A percentile compares a stretch with the other conserved stretches of the same genome.
Conservation (phyloP, 2,888 invertebrate genomes). For the Plusia festucae region DNA sequence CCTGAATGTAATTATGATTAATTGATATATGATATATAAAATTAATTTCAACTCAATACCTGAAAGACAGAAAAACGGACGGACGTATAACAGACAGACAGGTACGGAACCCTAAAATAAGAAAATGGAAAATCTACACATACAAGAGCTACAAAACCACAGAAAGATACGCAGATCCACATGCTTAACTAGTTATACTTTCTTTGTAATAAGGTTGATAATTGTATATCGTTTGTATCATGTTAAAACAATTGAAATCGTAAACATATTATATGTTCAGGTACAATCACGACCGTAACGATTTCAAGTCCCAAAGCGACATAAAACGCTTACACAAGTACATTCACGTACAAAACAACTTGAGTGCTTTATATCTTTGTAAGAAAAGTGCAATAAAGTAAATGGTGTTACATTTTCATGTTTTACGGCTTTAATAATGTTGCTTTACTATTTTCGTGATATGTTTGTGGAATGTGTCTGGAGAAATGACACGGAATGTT, state of each 20-base stretch:
- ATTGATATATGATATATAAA: too few species aligned
- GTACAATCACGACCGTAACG: constrained; percentile 36
- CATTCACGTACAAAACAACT: constrained; percentile 39
- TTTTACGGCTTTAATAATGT: constrained; percentile 40
- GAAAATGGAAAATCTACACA: too few species aligned
- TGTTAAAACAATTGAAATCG: constrained; percentile 19
- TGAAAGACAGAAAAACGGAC: too few species aligned
- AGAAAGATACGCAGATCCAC: too few species aligned
- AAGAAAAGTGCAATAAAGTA: constrained; percentile 52
- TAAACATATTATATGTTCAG: constrained; percentile 23
- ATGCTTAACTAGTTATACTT: too few species aligned
- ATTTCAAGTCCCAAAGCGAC: constrained; percentile 31
- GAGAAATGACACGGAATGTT: neutral
- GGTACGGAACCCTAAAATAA: too few species aligned
- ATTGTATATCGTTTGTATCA: neutral
- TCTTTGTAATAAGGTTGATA: neutral
- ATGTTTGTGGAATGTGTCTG: constrained; percentile 18
- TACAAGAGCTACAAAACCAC: too few species aligned
- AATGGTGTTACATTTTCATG: constrained; percentile 41
- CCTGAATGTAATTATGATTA: too few species aligned
- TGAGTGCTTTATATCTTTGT: constrained; percentile 50
- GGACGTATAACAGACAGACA: too few species aligned
- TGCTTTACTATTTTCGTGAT: constrained; percentile 30
- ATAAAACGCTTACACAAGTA: constrained; percentile 46
- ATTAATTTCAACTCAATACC: too few species aligned